phyloP scores from a whole-genome alignment of 1,140 invertebrate genomes.

The Sinella curviseta region DNA sequence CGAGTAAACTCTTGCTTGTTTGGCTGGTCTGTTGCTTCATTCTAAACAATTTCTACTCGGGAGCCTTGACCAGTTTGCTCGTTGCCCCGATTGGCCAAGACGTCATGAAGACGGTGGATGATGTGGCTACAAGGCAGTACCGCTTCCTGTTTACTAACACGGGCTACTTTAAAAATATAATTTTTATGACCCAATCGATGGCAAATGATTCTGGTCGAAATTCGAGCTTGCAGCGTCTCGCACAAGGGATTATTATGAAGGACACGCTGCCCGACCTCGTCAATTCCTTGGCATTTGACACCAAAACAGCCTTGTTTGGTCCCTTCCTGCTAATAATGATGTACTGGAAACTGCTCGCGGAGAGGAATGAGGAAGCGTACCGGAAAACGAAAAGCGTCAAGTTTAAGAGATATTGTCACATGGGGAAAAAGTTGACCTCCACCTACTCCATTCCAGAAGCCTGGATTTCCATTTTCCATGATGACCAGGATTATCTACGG shows the following conservation, averaged over 20 bases:
- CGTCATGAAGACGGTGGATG: constrained; percentile 1
- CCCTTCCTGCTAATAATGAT: background rate
- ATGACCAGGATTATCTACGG: too few species aligned
- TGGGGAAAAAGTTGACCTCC: background rate
- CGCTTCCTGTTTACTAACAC: background rate
- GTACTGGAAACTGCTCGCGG: background rate
- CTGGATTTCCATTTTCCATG: background rate
- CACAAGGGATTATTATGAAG: background rate
- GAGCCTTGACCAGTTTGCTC: background rate
- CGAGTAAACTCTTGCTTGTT: background rate
- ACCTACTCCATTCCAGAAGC: background rate
- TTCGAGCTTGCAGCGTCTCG: background rate
- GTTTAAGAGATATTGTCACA: too few species aligned
- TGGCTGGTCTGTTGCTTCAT: background rate
- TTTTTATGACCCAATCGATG: background rate
- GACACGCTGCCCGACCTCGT: background rate
- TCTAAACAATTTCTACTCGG: background rate
- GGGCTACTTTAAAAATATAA: background rate
- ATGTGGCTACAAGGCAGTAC: background rate
- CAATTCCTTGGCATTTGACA: background rate
- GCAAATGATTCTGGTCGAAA: background rate
- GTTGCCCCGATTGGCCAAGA: background rate
- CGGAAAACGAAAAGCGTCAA: background rate
- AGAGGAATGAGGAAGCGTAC: background rate
- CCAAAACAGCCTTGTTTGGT: background rate